These are phyloP conservation scores for Pseudoatta argentina DNA, from an alignment of 1,140 invertebrate genomes.

Conservation along the genomic window DNA sequence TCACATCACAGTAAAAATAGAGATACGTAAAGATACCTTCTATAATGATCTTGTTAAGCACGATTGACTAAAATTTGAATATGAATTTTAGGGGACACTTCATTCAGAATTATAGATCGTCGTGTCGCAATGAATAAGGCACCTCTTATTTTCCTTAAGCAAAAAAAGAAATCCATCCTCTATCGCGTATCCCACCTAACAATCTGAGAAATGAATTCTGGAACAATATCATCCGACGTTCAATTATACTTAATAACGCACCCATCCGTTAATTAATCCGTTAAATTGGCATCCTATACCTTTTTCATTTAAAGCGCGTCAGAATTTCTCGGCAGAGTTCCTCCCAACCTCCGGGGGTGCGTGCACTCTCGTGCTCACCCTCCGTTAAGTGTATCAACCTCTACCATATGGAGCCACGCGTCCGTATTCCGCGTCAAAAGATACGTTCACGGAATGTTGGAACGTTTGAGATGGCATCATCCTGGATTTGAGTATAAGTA, in stretches of 20 bases:
- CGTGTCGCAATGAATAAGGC: no score
- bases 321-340: conserved; percentile 34
- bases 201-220: neutral
- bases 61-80: neutral
- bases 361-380: conserved; percentile 3
- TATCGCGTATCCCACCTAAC: neutral
- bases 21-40: conserved; percentile 15
- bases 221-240: neutral
- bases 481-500: conserved; percentile 54
- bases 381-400: conserved; percentile 46
- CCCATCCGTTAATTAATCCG: conserved; percentile 24
- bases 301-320: conserved; percentile 24
- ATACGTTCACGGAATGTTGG: conserved; percentile 44
- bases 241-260: conserved; percentile 8
- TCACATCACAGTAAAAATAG: neutral
- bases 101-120: neutral
- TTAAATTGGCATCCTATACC: neutral
- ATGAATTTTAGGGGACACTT: neutral
- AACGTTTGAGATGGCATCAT: conserved; percentile 58
- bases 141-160: neutral
- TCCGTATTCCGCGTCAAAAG: conserved; percentile 57
- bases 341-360: neutral
- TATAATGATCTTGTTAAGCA: conserved; percentile 13
- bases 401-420: conserved; percentile 56
- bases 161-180: neutral